Percentiles rank a stretch among this genome's conserved stretches.
Evolutionary conservation across 2,888 invertebrate genomes (phyloP).

Genomic region (Eristalis intricaria): DNA sequence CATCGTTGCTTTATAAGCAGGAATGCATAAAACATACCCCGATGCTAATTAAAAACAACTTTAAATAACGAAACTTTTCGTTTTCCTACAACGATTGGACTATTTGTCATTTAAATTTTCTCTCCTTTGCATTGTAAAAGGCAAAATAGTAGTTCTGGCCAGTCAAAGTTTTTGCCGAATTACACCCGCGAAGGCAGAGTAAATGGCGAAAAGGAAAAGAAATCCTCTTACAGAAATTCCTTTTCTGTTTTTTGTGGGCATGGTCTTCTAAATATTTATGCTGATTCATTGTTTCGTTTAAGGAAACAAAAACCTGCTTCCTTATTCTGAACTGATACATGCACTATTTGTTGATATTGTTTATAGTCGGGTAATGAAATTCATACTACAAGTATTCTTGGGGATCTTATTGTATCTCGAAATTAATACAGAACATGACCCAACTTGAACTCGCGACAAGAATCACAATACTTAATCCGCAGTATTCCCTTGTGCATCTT

Average conservation of each 20-base stretch:
- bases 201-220: neutral
- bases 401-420: neutral
- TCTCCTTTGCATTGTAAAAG: slow-evolving; percentile 19
- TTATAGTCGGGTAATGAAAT: neutral
- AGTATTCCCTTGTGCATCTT: too few species aligned
- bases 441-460: neutral
- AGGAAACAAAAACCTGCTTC: neutral
- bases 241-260: neutral
- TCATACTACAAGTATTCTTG: neutral
- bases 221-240: neutral
- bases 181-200: slow-evolving; percentile 41
- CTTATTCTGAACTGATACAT: neutral
- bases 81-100: slow-evolving; percentile 33
- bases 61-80: slow-evolving; percentile 6
- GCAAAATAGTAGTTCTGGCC: slow-evolving; percentile 29
- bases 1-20: slow-evolving; percentile 13
- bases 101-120: slow-evolving; percentile 67
- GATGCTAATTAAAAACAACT: slow-evolving; percentile 68
- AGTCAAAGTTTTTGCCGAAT: slow-evolving; percentile 48
- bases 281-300: slow-evolving; percentile 55
- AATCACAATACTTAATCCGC: neutral
- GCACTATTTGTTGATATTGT: neutral
- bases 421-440: too few species aligned
- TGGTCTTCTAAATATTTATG: slow-evolving; percentile 58
- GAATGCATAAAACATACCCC: slow-evolving; percentile 63